These are phyloP conservation scores for Coracias cyanogaster DNA, from an alignment of 2,797 vertebrate species.

Conservation along the genomic window DNA sequence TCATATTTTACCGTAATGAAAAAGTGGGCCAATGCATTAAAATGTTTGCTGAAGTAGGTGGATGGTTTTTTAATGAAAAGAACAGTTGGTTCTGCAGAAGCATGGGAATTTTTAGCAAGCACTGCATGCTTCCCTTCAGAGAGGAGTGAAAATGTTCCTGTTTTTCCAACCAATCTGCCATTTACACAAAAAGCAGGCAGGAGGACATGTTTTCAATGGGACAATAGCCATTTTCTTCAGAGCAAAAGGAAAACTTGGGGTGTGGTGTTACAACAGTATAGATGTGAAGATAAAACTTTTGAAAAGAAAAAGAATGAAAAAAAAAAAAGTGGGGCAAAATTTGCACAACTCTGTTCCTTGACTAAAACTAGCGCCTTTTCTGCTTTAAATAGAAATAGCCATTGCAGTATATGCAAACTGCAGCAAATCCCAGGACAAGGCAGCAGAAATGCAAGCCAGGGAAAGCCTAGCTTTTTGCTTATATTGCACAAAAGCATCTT, in stretches of 20 bases:
- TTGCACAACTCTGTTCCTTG: neutral
- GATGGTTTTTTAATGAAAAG: conserved; percentile 28
- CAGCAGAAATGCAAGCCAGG: neutral
- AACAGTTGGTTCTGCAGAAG: conserved; percentile 46
- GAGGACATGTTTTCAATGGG: neutral
- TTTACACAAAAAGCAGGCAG: neutral
- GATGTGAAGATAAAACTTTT: neutral
- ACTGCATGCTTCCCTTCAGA: neutral
- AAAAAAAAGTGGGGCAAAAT: neutral
- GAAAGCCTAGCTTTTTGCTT: neutral
- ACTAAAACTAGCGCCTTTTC: neutral
- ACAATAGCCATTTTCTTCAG: conserved; percentile 7
- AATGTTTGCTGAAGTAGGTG: conserved; percentile 37
- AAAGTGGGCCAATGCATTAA: neutral
- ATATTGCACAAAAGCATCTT: conserved; percentile 2
- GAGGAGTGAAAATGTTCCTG: conserved; percentile 34
- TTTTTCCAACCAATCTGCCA: conserved; percentile 13
- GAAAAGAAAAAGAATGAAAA: neutral
- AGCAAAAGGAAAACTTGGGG: neutral
- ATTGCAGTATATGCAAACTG: neutral
- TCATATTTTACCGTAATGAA: neutral
- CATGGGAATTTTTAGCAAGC: conserved; percentile 57
- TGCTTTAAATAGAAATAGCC: neutral
- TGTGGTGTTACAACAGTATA: neutral
- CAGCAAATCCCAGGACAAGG: conserved; percentile 19